Percentiles rank a stretch among this genome's conserved stretches.
phyloP scores from a whole-genome alignment of 2,113 vertebrate genomes.

The Turnix velox region DNA sequence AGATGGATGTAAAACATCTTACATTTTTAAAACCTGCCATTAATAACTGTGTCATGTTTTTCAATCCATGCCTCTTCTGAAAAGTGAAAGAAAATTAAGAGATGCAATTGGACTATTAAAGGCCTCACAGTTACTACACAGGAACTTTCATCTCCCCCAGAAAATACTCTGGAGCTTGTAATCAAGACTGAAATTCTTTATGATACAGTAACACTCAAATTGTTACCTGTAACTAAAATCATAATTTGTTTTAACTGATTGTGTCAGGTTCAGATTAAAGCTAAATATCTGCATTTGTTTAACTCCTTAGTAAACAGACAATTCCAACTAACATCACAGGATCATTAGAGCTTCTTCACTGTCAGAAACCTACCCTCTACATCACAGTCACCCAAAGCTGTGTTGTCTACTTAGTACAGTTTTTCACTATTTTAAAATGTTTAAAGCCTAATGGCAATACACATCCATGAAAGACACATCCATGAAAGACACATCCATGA shows the following conservation, averaged over 20 bases:
- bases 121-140: not conserved
- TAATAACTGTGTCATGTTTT: not conserved
- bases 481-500: not conserved
- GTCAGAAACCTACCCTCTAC: not conserved
- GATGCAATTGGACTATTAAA: not conserved
- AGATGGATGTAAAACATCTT: no score
- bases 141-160: not conserved
- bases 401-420: not conserved
- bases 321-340: not conserved
- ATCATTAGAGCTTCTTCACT: not conserved
- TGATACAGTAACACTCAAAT: not conserved
- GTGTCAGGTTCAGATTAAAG: not conserved
- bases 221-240: not conserved
- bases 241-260: not conserved
- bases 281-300: not conserved
- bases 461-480: not conserved
- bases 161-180: not conserved
- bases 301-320: not conserved
- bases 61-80: not conserved
- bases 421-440: not conserved
- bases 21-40: no score
- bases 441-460: not conserved
- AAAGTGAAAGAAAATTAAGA: not conserved
- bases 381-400: not conserved
- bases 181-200: not conserved